Evolutionary conservation across 2,888 invertebrate genomes (phyloP).

Genomic region (Gerosis bhagava): DNA sequence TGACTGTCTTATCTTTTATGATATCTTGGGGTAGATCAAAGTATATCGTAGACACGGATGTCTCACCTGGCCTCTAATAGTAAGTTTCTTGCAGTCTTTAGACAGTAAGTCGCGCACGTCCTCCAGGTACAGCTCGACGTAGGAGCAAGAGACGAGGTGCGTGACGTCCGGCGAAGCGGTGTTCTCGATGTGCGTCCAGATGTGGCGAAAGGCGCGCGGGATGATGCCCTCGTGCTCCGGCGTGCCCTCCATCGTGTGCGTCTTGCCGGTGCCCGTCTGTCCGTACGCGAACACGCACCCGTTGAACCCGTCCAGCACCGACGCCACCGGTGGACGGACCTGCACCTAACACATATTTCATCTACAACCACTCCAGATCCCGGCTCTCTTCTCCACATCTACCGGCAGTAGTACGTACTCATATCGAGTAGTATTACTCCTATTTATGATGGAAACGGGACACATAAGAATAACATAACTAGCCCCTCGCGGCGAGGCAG

Average conservation of each 20-base stretch:
- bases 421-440: too few species aligned
- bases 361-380: too few species aligned
- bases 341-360: too few species aligned
- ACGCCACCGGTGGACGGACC: constrained; percentile 95
- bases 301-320: constrained; percentile 98
- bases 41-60: too few species aligned
- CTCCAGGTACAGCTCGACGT: constrained; percentile 98
- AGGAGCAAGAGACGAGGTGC: constrained; percentile 97
- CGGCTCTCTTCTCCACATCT: too few species aligned
- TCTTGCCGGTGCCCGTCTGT: constrained; percentile 98
- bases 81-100: constrained; percentile 90
- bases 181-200: constrained; percentile 95
- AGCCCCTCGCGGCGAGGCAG: too few species aligned
- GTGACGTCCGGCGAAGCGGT: constrained; percentile 94
- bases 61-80: constrained; percentile 76
- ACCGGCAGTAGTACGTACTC: too few species aligned
- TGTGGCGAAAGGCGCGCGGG: constrained; percentile 98
- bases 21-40: too few species aligned
- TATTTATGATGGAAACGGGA: too few species aligned
- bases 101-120: constrained; percentile 88
- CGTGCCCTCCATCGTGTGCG: constrained; percentile 89
- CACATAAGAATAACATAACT: too few species aligned
- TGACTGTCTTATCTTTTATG: too few species aligned
- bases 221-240: constrained; percentile 91
- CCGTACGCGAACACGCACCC: constrained; percentile 99